Evolutionary conservation across 2,113 vertebrate species (phyloP), one percentile per base, ranked within the genome.

Genomic region (Halichoeres trimaculatus): DNA sequence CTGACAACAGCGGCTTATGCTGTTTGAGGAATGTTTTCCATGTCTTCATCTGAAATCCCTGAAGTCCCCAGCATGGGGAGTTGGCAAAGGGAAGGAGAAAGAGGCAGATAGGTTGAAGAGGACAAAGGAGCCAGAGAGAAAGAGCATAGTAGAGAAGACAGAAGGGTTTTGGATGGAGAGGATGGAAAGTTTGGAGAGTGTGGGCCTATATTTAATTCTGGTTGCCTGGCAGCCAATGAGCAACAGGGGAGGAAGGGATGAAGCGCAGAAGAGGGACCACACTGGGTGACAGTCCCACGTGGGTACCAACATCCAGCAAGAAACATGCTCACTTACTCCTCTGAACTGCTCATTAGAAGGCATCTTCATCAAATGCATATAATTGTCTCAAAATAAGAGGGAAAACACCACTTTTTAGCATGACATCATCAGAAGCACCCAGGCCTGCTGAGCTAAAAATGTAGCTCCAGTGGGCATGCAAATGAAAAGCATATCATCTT

Each of bases 121-220:
- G 30, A 30, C 3, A 6, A 30, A 6, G 30, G 6, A 6, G 30
- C 3, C 30, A 30, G 52, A 64, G 72, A 65, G 62, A 38, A 48
- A 80, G 51, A 52, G 59, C 53, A 76, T 23, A 61, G 78, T 30
- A 34, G 66, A 70, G 82, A 81, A 65, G 90, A 90, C 80, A 89
- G 88, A 90, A 85, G 85, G 77, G 79, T 84, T 88, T 89, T 93
- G 90, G 91, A 93, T 86, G 75, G 80, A 90, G 85, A 86, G 76
- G 90, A 92, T 75, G 93, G 93, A 95, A 95, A 94, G 86, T 93
- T 90, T 89, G 77, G 76, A 90, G 87, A 89, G 90, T 74, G 83
- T 51, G 58, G 80, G 80, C 83, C 92, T 94, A 94, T 95, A 93
- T 95, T 95, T 95, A 94, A 94, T 93, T 85, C 81, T 47, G 67